These are phyloP conservation scores for Clivina fossor DNA, from an alignment of 2,888 invertebrate genomes.

Conservation along the genomic window DNA sequence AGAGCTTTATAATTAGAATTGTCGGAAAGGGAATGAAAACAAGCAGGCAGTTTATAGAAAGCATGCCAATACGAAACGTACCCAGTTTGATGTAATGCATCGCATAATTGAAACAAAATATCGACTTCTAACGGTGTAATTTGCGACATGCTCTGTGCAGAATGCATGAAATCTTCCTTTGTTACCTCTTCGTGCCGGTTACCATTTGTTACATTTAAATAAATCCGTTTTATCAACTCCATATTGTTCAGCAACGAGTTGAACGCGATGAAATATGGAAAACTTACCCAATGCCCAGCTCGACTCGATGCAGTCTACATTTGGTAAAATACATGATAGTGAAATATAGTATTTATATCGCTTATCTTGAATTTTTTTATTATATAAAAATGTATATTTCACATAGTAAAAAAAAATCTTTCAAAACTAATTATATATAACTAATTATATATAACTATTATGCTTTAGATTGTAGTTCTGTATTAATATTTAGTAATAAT, in stretches of 20 bases:
- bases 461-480: too few relatives aligned
- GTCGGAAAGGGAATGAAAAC: too few relatives aligned
- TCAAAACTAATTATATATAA: too few relatives aligned
- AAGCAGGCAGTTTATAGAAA: neutral
- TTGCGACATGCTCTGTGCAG: constrained; percentile 98
- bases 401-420: too few relatives aligned
- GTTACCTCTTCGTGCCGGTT: constrained; percentile 82
- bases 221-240: constrained; percentile 96
- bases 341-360: too few relatives aligned
- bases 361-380: too few relatives aligned
- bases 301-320: constrained; percentile 69
- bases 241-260: constrained; percentile 96
- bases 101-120: constrained; percentile 89
- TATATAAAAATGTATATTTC: too few relatives aligned
- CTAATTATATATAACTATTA: too few relatives aligned
- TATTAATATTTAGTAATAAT: too few relatives aligned
- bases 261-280: constrained; percentile 98
- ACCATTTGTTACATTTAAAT: constrained; percentile 84
- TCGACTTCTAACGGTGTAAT: constrained; percentile 97
- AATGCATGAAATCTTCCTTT: constrained; percentile 96
- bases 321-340: too few relatives aligned
- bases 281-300: constrained; percentile 85
- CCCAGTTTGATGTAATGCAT: constrained; percentile 87
- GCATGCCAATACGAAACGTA: constrained; percentile 54
- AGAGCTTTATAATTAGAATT: too few relatives aligned